Conservation (phyloP, 2,113 vertebrate species). For the Laticauda laticaudata region DNA sequence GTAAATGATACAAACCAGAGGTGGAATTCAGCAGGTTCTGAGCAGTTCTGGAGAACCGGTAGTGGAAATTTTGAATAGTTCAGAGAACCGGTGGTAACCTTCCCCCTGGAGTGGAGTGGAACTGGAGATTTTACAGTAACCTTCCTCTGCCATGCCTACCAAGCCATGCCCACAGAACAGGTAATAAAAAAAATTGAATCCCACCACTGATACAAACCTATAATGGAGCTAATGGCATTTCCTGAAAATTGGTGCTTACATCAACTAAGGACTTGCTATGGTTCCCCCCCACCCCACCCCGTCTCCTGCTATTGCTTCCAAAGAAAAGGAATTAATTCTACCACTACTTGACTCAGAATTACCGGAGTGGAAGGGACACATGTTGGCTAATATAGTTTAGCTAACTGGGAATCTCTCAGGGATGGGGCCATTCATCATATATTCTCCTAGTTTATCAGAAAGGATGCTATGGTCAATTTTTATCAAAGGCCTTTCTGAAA, state of each 20-base stretch:
- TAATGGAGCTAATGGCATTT: neutral
- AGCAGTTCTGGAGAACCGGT: too few relatives aligned
- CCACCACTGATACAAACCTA: too few relatives aligned
- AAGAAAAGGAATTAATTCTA: neutral
- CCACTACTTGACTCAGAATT: neutral
- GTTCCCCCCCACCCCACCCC: fast-evolving
- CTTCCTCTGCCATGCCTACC: too few relatives aligned
- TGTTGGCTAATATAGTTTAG: neutral
- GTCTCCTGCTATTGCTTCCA: neutral
- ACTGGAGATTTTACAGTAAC: too few relatives aligned
- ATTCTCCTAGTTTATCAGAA: neutral
- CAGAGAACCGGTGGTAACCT: too few relatives aligned
- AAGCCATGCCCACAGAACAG: too few relatives aligned
- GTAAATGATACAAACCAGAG: neutral
- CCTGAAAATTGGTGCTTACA: neutral
- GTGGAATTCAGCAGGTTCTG: too few relatives aligned
- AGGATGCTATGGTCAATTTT: neutral
- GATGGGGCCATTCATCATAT: neutral
- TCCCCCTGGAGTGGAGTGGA: too few relatives aligned
- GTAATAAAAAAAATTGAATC: too few relatives aligned
- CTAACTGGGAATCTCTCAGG: neutral
- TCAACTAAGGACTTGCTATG: neutral
- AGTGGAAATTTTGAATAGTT: too few relatives aligned
- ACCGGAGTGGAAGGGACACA: neutral
- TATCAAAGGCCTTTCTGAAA: neutral